Conservation (phyloP, 2,797 vertebrate species). For the Anguilla megastoma region DNA sequence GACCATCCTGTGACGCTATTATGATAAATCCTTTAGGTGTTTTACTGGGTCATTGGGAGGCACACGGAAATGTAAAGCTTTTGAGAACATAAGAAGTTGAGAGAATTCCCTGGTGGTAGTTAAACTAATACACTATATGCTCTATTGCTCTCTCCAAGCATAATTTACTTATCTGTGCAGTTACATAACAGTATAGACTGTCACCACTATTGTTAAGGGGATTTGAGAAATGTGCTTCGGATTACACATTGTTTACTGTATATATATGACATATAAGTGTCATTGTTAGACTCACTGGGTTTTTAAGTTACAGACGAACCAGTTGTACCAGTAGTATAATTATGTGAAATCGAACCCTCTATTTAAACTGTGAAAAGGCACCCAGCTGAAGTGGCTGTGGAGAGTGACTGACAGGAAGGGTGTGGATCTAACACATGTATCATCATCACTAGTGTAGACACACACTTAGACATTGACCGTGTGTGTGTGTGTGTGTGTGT, state of each 20-base stretch:
- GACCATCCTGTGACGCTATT: background rate
- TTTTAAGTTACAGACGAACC: constrained; percentile 29
- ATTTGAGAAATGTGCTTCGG: background rate
- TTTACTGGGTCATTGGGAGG: background rate
- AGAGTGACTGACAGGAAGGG: constrained; percentile 6
- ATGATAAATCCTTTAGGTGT: background rate
- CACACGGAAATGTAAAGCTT: background rate
- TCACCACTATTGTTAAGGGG: background rate
- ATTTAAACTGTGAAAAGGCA: constrained; percentile 18
- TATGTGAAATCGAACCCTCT: constrained; percentile 33
- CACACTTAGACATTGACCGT: background rate
- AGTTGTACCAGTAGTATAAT: constrained; percentile 21
- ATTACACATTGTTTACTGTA: constrained; percentile 2
- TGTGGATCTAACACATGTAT: constrained; percentile 13
- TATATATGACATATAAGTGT: background rate
- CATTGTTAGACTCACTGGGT: background rate
- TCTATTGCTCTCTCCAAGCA: background rate
- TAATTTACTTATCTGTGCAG: background rate
- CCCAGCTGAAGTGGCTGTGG: background rate
- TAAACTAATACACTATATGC: background rate
- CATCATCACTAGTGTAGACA: background rate
- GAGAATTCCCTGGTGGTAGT: background rate
- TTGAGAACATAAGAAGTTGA: background rate
- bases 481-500: background rate
- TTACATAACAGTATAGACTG: background rate